These are phyloP conservation scores for Micromesistius poutassou DNA, from an alignment of 2,797 vertebrate genomes.

Conservation along the genomic window DNA sequence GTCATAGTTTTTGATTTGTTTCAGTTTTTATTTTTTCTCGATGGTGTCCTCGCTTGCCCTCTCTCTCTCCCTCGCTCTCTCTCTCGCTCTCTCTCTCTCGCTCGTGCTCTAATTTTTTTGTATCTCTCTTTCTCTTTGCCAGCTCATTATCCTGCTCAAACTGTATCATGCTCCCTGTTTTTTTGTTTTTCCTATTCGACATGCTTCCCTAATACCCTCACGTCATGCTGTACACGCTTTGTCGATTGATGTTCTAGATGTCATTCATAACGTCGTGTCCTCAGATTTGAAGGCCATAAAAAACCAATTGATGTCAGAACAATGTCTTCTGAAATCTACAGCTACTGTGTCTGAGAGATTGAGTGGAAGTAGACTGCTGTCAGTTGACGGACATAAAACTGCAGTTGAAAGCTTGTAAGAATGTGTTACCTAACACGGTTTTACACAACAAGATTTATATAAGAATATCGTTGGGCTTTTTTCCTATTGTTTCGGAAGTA, in stretches of 20 bases:
- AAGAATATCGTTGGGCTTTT: not conserved
- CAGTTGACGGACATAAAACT: not conserved
- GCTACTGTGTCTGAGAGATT: not conserved
- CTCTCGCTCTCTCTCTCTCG: slow-evolving; percentile 2
- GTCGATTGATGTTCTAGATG: not conserved
- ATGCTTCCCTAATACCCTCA: slow-evolving; percentile 28
- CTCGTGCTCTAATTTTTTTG: not conserved
- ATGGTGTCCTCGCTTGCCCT: not conserved
- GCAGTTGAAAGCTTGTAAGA: not conserved
- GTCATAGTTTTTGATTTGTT: not conserved
- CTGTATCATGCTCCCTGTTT: not conserved
- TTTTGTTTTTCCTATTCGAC: slow-evolving; percentile 9
- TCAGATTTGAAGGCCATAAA: not conserved
- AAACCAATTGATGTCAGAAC: not conserved
- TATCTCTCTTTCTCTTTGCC: slow-evolving; percentile 1
- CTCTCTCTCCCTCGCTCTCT: slow-evolving; percentile 3
- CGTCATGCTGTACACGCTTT: not conserved
- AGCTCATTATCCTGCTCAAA: slow-evolving; percentile 11
- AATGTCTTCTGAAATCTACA: not conserved
- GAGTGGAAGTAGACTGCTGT: not conserved
- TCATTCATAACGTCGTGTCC: not conserved
- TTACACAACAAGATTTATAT: not conserved
- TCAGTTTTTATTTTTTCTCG: not conserved
- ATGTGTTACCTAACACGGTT: not conserved
- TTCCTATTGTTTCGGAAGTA: not conserved